These are phyloP conservation scores for Teleogryllus occipitalis DNA, from an alignment of 1,140 invertebrate genomes.

Conservation along the genomic window DNA sequence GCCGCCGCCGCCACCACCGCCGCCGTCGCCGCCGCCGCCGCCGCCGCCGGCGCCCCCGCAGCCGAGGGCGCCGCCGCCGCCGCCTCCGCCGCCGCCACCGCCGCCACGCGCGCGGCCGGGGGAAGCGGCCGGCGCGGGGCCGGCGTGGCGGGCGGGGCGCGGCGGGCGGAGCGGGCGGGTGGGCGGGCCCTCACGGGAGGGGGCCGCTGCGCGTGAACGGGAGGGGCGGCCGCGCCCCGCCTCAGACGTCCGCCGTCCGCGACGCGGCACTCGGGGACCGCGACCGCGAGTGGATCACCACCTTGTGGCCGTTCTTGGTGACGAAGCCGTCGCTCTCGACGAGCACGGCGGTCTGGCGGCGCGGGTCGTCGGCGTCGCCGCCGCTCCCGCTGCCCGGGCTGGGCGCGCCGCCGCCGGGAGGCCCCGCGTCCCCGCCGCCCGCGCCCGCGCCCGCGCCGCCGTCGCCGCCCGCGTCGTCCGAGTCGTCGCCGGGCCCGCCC, in stretches of 20 bases:
- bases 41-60: too few species aligned
- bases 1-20: too few species aligned
- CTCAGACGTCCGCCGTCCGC: constrained; percentile 71
- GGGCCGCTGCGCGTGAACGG: constrained; percentile 15
- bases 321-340: constrained; percentile 72
- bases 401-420: constrained; percentile 27
- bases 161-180: too few species aligned
- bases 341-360: constrained; percentile 66
- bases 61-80: too few species aligned
- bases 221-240: constrained; percentile 49
- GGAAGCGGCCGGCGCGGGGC: background rate
- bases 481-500: constrained; percentile 32
- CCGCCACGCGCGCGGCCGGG: too few species aligned
- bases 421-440: constrained; percentile 29
- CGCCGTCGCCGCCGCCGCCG: too few species aligned
- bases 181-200: background rate
- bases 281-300: constrained; percentile 79
- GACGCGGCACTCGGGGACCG: constrained; percentile 73
- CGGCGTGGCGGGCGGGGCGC: too few species aligned
- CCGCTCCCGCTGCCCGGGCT: constrained; percentile 29
- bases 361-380: constrained; percentile 21
- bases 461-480: constrained; percentile 29
- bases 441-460: constrained; percentile 42
- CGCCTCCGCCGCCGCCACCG: too few species aligned
- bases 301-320: constrained; percentile 77